Base-by-base conservation (phyloP, 2,113 vertebrate genomes). In the Gavialis gangeticus region DNA sequence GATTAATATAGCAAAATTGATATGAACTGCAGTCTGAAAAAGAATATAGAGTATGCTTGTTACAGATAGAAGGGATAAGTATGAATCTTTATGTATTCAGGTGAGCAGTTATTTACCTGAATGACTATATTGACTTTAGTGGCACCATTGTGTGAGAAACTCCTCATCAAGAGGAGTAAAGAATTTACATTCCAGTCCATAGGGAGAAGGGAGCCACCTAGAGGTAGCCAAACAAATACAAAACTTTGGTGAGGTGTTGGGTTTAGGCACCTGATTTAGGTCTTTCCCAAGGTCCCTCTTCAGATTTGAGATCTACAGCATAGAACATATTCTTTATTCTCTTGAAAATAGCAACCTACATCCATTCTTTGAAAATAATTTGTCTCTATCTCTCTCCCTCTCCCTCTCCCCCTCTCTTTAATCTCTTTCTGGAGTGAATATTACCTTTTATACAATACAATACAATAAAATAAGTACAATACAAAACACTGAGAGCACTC, bases 1-100 rank as follows among this genome's bases (percentile, higher is more conserved):
- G 93, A 80, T 11, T 92, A 93, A 55, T 76, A 92, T n/a, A 85
- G 12, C 6, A 6, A 96, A 80, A 85, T 12, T 73, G 82, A 22
- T 66, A 19, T 1, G 76, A 73, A 46, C 46, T 46, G 34, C 37
- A 92, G 12, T 13, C 37, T 73, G 93, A 85, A 89, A 85, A 71
- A 54, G 4, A 63, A 60, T 16, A 12, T 3, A 58, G 9, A 2
- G 13, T 58, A 8, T 69, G 6, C 6, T 79, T 55, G 15, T 87
- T 90, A 71, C 6, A 60, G 30, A n/a, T 75, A 80, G 56, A 46
- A 78, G 16, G 82, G 25, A 82, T 19, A 66, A 67, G 67, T 73
- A 24, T 87, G 82, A 8, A 7, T 5, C 22, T 63, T 37, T 22
- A 82, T 89, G 95, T 73, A 66, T 63, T 66, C 81, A 60, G 13